phyloP scores from a whole-genome alignment of 2,888 invertebrate genomes.

The Notodonta dromedarius region DNA sequence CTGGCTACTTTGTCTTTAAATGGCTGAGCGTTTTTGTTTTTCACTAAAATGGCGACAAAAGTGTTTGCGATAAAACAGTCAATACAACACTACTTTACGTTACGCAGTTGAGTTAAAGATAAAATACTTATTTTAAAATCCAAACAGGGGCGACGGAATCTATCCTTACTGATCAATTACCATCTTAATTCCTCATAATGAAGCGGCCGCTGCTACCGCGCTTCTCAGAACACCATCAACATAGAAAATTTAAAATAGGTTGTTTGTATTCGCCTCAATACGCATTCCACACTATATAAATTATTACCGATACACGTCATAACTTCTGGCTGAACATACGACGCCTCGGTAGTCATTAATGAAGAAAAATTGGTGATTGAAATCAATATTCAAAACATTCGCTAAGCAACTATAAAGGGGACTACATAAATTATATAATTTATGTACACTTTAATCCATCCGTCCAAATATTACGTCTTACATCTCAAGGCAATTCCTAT shows the following conservation, averaged over 20 bases:
- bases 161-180: slow-evolving; percentile 61
- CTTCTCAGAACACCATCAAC: slow-evolving; percentile 51
- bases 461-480: slow-evolving; percentile 56
- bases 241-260: slow-evolving; percentile 49
- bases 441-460: slow-evolving; percentile 56
- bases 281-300: slow-evolving; percentile 36
- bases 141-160: slow-evolving; percentile 52
- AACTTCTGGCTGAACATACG: slow-evolving; percentile 37
- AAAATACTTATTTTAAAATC: slow-evolving; percentile 35
- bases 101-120: slow-evolving; percentile 27
- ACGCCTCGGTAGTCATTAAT: slow-evolving; percentile 53
- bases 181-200: slow-evolving; percentile 67
- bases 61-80: background rate
- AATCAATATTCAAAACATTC: slow-evolving; percentile 60
- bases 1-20: slow-evolving; percentile 40
- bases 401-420: slow-evolving; percentile 50
- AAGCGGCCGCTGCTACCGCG: slow-evolving; percentile 59
- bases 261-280: slow-evolving; percentile 47
- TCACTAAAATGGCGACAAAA: slow-evolving; percentile 27
- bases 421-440: slow-evolving; percentile 58
- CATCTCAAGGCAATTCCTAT: slow-evolving; percentile 66
- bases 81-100: background rate
- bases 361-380: slow-evolving; percentile 58
- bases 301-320: slow-evolving; percentile 47
- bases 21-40: background rate